A percentile compares a stretch with the other conserved stretches of the same genome.
Evolutionary conservation across 92 coral and sea anemone species (phyloP).

Genomic region (Isaurus tuberculatus): DNA sequence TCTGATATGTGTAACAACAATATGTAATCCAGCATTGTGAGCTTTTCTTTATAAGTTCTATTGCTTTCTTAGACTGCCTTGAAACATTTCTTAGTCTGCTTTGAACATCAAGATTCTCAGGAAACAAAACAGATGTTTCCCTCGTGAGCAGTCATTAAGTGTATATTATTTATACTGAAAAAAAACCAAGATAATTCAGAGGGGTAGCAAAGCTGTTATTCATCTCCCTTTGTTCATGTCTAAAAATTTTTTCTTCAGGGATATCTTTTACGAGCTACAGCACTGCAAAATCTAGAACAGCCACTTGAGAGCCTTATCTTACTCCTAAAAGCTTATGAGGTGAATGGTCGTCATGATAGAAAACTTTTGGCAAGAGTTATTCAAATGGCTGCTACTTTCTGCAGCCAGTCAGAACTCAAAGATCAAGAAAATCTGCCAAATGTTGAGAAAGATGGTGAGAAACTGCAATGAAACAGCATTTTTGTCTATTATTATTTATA

Average conservation of each 20-base stretch:
- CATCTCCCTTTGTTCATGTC: not conserved
- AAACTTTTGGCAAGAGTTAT: slow-evolving; percentile 61
- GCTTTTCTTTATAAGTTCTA: too few species aligned
- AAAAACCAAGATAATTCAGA: too few species aligned
- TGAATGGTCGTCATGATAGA: slow-evolving; percentile 65
- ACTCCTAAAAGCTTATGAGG: slow-evolving; percentile 77
- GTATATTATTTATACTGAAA: too few species aligned
- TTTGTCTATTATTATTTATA: too few species aligned
- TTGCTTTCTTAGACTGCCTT: too few species aligned
- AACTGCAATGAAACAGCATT: not conserved
- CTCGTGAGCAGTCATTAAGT: too few species aligned
- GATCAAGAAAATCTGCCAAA: slow-evolving; percentile 55
- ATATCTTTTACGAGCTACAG: slow-evolving; percentile 75
- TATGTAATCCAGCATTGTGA: too few species aligned
- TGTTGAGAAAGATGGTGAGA: slow-evolving; percentile 56
- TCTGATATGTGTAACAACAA: too few species aligned
- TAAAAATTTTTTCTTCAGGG: slow-evolving; percentile 56
- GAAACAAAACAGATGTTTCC: too few species aligned
- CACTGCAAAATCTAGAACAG: slow-evolving; percentile 81
- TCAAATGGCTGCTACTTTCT: slow-evolving; percentile 70
- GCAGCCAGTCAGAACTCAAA: slow-evolving; percentile 68
- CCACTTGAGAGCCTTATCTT: slow-evolving; percentile 64
- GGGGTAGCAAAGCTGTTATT: too few species aligned
- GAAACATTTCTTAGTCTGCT: too few species aligned
- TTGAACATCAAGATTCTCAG: too few species aligned